Base-by-base conservation (phyloP, 1,140 invertebrate genomes). In the Trialeurodes vaporariorum region DNA sequence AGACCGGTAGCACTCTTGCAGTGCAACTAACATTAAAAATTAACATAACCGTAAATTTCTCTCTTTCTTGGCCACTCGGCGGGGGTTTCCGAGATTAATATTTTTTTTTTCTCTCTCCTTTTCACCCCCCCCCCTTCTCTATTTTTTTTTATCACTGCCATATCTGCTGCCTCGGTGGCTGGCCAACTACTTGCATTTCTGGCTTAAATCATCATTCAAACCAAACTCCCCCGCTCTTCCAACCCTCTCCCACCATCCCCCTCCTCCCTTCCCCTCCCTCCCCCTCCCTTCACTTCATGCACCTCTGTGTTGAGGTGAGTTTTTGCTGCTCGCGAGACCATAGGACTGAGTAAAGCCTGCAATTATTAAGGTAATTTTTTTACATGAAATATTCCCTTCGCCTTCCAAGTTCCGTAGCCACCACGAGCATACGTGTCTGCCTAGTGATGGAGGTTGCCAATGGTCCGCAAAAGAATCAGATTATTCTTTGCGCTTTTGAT, bases 61-160 rank as follows among this genome's bases (percentile, higher is more conserved):
- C 34, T 49, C 34, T 17, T 49, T 5, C 34, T 49, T 5, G 17
- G 34, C 5, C 17, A 17, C 34, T 9, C 34, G 34, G 34, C 34
- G 17, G 34, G 34, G 34, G 5, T 49, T 49, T 17, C 34, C 5
- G 17, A 49, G 34, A 49, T 49, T 49, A 49, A 49, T 49, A n/a
- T n/a, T n/a, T n/a, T n/a, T n/a, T n/a, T n/a, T n/a, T n/a, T n/a
- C n/a, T n/a, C n/a, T n/a, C n/a, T n/a, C n/a, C n/a, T n/a, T n/a
- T n/a, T n/a, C n/a, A n/a, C n/a, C n/a, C n/a, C n/a, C n/a, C n/a
- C n/a, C n/a, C n/a, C n/a, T n/a, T n/a, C n/a, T n/a, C n/a, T n/a
- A n/a, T n/a, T n/a, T n/a, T 49, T 49, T 49, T 49, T 49, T 49
- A 49, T 49, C 34, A 49, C 34, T 49, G n/a, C n/a, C n/a, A 49